Evolutionary conservation across 53 echinoderm and acorn worm genomes (phyloP).

Genomic region (Holothuria leucospilota): DNA sequence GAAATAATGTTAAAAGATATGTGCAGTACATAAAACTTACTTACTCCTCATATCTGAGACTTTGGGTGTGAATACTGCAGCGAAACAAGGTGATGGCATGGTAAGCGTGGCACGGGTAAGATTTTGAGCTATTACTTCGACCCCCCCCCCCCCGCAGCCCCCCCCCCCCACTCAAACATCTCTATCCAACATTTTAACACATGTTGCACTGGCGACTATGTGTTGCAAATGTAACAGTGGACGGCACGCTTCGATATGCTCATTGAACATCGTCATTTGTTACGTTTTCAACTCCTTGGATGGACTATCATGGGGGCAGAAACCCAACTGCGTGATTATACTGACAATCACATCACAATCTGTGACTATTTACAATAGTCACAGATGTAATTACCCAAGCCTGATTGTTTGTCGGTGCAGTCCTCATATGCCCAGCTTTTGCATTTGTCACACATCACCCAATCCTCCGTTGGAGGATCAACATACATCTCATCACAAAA

Average conservation of each 20-base stretch:
- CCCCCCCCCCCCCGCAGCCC: too few relatives aligned
- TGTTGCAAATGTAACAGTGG: background rate
- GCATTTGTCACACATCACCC: too few relatives aligned
- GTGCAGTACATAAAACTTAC: too few relatives aligned
- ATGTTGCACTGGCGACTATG: too few relatives aligned
- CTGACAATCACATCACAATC: background rate
- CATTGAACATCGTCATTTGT: conserved; percentile 2
- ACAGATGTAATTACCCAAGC: background rate
- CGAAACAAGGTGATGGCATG: too few relatives aligned
- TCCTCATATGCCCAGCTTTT: conserved; percentile 3
- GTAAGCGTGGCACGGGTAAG: too few relatives aligned
- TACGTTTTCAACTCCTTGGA: conserved; percentile 13
- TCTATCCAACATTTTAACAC: background rate
- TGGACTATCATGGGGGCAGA: background rate
- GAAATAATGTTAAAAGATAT: conserved; percentile 19
- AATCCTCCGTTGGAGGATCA: conserved; percentile 9
- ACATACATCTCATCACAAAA: background rate
- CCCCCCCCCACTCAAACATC: background rate
- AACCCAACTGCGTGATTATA: background rate
- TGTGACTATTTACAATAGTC: conserved; percentile 10
- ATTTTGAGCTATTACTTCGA: background rate
- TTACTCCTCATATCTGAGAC: too few relatives aligned
- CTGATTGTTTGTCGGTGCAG: conserved; percentile 7
- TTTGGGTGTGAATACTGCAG: too few relatives aligned
- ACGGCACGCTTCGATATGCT: background rate